Evolutionary conservation across 2,797 vertebrate species (phyloP), one percentile per base, ranked within the genome.

Genomic region (Trichosurus vulpecula): DNA sequence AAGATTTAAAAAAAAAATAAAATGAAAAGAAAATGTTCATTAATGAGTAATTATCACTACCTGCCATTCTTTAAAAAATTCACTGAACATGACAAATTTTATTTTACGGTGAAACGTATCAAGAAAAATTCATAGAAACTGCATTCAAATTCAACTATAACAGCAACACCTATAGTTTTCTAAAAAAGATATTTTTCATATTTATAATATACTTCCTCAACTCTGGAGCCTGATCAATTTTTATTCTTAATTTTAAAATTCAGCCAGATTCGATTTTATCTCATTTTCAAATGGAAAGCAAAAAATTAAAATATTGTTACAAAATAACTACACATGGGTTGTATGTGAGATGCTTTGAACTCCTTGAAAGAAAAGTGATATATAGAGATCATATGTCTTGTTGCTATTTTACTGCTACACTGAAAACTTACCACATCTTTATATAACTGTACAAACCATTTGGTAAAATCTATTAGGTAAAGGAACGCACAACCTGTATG

Each of bases 221-320:
- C 47, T 90, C 53, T 92, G 1, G 41, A 35, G 41, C 41, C 54
- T 51, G 0, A 51, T 53, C 2, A 96, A 29, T 31, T 30, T 31
- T 31, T 57, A 81, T 6, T 92, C 9, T 81, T 90, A 57, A 47
- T 54, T 74, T 92, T 93, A 47, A 51, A 87, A 87, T 87, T 87
- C 22, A 25, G 47, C 41, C 74, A 87, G n/a, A 74, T 95, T 94
- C 90, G 92, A 54, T 2, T 10, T 95, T 92, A 92, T 4, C 0
- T 25, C 47, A 95, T 12, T 97, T 95, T 94, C 93, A 95, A 95
- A 89, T 14, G 54, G 1, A 55, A 92, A 81, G 22, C n/a, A n/a
- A 81, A 81, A 51, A 51, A 25, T 29, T 87, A 11, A 47, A 51
- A 87, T 87, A 87, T 87, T 87, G 74, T 87, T 87, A 87, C 74